Evolutionary conservation across 1,140 invertebrate species (phyloP).

Genomic region (Spodoptera litura): DNA sequence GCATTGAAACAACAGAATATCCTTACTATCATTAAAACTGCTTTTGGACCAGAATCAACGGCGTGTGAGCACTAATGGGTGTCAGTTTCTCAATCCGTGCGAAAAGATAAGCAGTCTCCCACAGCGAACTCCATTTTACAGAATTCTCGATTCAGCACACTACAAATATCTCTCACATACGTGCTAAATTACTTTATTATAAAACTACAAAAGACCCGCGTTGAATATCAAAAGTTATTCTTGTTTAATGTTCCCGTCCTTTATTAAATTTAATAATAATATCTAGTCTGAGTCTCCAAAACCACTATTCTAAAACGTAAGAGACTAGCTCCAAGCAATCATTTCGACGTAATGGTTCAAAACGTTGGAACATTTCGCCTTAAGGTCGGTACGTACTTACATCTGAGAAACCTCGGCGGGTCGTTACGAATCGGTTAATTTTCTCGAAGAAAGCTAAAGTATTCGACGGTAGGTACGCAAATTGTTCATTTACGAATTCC

Average conservation of each 20-base stretch:
- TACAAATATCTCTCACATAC: background rate
- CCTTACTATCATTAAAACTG: background rate
- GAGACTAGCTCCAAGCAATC: conserved; percentile 37
- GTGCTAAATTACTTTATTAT: background rate
- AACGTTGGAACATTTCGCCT: conserved; percentile 49
- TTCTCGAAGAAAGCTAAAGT: conserved; percentile 49
- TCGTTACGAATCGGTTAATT: conserved; percentile 55
- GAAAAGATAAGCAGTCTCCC: conserved; percentile 12
- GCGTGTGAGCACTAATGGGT: conserved; percentile 18
- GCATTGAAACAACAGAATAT: background rate
- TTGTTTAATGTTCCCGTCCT: background rate
- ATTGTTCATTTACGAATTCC: conserved; percentile 55
- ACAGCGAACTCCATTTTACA: background rate
- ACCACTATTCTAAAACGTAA: conserved; percentile 12
- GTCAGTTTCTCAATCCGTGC: conserved; percentile 5
- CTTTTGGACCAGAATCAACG: conserved; percentile 5
- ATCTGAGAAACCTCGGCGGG: conserved; percentile 38
- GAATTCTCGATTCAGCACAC: background rate
- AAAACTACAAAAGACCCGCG: background rate
- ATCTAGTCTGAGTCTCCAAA: background rate
- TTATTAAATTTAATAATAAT: conserved; percentile 10
- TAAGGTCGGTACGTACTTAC: conserved; percentile 15
- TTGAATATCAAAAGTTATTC: conserved; percentile 2
- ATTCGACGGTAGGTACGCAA: conserved; percentile 43
- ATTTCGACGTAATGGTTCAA: conserved; percentile 47